These are phyloP conservation scores for Macrotis lagotis DNA, from an alignment of 2,113 vertebrate genomes.

Conservation along the genomic window DNA sequence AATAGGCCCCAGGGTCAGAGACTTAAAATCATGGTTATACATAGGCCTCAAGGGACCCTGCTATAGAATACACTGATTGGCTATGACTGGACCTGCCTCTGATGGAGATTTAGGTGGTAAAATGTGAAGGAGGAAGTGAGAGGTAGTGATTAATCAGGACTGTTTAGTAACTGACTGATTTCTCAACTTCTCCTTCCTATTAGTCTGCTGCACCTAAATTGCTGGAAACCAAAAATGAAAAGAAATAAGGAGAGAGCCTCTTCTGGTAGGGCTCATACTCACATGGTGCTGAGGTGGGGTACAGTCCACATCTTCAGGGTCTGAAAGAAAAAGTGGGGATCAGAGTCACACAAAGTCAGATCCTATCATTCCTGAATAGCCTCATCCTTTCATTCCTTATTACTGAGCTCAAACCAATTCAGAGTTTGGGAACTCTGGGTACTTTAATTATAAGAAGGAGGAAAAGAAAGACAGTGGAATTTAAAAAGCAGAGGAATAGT, in stretches of 20 bases:
- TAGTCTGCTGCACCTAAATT: background rate
- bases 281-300: conserved; percentile 90
- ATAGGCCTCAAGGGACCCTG: background rate
- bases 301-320: conserved; percentile 95
- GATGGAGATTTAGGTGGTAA: background rate
- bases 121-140: background rate
- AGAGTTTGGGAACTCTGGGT: background rate
- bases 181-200: background rate
- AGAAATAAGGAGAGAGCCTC: background rate
- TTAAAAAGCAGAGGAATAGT: background rate
- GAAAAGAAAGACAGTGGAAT: background rate
- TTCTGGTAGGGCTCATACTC: conserved; percentile 68
- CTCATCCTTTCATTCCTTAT: background rate
- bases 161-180: background rate
- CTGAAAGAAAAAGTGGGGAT: conserved; percentile 79
- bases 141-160: background rate
- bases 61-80: background rate
- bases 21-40: background rate
- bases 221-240: background rate
- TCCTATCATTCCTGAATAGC: background rate
- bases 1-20: background rate
- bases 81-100: accelerated
- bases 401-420: background rate
- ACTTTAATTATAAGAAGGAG: background rate
- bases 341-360: conserved; percentile 8